Evolutionary conservation across 2,888 invertebrate genomes (phyloP), one percentile per base, ranked within the genome.

Genomic region (Thyatira batis): DNA sequence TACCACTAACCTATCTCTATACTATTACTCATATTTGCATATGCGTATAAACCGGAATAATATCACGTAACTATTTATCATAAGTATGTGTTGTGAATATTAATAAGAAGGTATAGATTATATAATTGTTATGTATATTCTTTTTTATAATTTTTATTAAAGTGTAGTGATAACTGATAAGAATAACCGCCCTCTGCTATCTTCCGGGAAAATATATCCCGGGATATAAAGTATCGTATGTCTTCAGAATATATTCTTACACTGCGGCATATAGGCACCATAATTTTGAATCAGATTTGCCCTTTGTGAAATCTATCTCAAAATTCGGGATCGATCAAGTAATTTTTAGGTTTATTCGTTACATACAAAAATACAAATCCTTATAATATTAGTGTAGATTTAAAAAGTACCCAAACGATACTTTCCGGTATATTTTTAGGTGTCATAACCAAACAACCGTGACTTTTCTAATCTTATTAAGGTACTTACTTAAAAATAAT

Each of bases 1-100:
- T 55, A 46, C 58, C 54, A 54, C 49, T 58, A 55, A 67, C 63
- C 64, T 57, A 59, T 59, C 58, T 53, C 51, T 52, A 13, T 55
- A 52, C 10, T n/a, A n/a, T 56, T 55, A 52, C 8, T 45, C 45
- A 57, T 60, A 45, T 25, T 2, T 45, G 17, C 39, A 33, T 33
- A 13, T 4, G 2, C 39, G 13, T 33, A 13, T 4, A 0, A 33
- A 13, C 28, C 33, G 13, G 13, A 13, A 39, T 39, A 39, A 17
- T 39, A 17, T 39, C 39, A 39, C 39, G 39, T 17, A 13, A 8
- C 17, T 17, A 39, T n/a, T 39, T 39, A 39, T 17, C 6, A 39
- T 39, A 6, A n/a, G 3, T 2, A 13, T 39, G 39, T 39, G 39
- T 17, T 39, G 5, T 17, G 39, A 39, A 39, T 39, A 8, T 39